Percentiles rank a stretch among this genome's conserved stretches.
phyloP scores from a whole-genome alignment of 92 coral and sea anemone genomes.

The Montipora capitata region DNA sequence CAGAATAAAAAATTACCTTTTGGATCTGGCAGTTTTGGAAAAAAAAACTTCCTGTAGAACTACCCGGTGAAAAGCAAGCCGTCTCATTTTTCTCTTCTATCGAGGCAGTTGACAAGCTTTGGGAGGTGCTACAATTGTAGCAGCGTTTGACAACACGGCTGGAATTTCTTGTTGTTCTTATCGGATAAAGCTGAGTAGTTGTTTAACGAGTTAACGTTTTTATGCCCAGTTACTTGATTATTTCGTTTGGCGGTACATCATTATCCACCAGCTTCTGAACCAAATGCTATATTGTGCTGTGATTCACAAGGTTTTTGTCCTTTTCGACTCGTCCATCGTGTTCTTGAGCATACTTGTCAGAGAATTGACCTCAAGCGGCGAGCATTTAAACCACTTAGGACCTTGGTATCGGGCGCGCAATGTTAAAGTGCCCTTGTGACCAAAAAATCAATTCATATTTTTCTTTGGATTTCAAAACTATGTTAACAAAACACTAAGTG shows the following conservation, averaged over 20 bases:
- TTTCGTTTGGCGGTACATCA: conserved; percentile 70
- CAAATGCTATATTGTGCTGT: conserved; percentile 78
- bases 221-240: conserved; percentile 71
- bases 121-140: conserved; percentile 35
- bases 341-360: conserved; percentile 59
- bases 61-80: conserved; percentile 1
- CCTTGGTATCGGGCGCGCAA: conserved; percentile 56
- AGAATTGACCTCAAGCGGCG: conserved; percentile 68
- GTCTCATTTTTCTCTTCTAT: conserved; percentile 28
- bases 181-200: conserved; percentile 64
- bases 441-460: too few relatives aligned
- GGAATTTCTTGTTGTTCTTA: conserved; percentile 66
- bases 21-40: not conserved
- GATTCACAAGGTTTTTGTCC: conserved; percentile 67
- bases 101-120: conserved; percentile 33
- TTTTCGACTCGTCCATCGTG: conserved; percentile 45
- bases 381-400: conserved; percentile 59
- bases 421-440: too few relatives aligned
- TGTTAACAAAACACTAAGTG: too few relatives aligned
- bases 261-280: conserved; percentile 61
- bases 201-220: conserved; percentile 68
- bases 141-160: conserved; percentile 52
- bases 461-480: too few relatives aligned
- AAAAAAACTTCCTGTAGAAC: too few relatives aligned
- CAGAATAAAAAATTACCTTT: conserved; percentile 9